Base-by-base conservation (phyloP, 1,140 invertebrate species). In the Drosophila parabipectinata region DNA sequence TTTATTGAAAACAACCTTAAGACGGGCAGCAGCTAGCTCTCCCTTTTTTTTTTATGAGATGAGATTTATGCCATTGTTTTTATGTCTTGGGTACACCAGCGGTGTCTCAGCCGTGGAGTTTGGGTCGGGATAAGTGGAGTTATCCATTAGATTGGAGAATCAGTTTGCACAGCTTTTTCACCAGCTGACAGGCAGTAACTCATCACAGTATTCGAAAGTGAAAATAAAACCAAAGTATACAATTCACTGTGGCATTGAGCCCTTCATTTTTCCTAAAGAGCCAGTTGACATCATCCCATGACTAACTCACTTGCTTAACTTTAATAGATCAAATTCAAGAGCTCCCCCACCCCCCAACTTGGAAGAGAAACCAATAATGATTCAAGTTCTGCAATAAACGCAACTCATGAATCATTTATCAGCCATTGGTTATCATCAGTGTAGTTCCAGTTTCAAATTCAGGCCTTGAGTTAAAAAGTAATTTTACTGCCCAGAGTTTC, bases 1-100 rank as follows among this genome's bases (percentile, higher is more conserved):
- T 81, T 81, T 87, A 85, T 87, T 74, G 82, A 87, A 81, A 84
- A 87, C 74, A 87, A 85, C 69, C 78, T 57, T 57, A 63, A 77
- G 73, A 57, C 63, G 75, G 14, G 5, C 41, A 44, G 10, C 34
- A 37, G 34, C 34, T 12, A 21, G 26, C 30, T 47, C 26, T 55
- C 62, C 61, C 62, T 48, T 69, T 77, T 52, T 37, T 57, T 48
- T 18, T 18, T n/a, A n/a, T 18, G 18, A 18, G 18, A 12, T 26
- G 50, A 81, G 78, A 80, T 82, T 82, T 79, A 83, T 83, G 72
- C 72, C 74, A 73, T 74, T 83, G 62, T 74, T 78, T 74, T 69
- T 76, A 59, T 52, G 67, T 60, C 34, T 30, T 50, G 39, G 48
- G 37, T 34, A 57, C 32, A 57, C 18, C 12, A 39, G 44, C 26